Evolutionary conservation across 2,888 invertebrate species (phyloP), one percentile per base, ranked within the genome.

Genomic region (Bombylius major): DNA sequence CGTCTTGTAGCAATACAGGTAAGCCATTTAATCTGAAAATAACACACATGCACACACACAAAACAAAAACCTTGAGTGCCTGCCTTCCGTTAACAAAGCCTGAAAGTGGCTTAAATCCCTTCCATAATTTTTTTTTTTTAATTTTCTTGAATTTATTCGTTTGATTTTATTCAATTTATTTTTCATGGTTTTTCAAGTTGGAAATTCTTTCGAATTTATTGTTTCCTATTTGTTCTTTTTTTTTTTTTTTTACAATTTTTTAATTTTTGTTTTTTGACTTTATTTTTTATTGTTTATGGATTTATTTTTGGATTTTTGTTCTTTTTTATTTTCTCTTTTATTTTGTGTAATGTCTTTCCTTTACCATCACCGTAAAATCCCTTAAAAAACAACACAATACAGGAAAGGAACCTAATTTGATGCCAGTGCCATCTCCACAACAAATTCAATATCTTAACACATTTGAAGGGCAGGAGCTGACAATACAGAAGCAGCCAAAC

Each of bases 391-490:
- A 42, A 56, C 48, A 57, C 75, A 58, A 56, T 49, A 57, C 75
- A 58, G 79, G 79, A 58, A 89, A 89, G 78, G 90, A 90, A 75
- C 88, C 90, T 54, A 93, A 92, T 75, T 79, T 94, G 69, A 90
- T 94, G 88, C 94, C 94, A 61, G 94, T 95, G 66, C 94, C 95
- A 63, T 94, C 94, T 62, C 95, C 95, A 57, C 93, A 94, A 76
- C 94, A 93, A 80, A 93, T 95, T 71, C 92, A 91, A 65, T 95
- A 94, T 79, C 83, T 94, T 69, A 93, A 91, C 79, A 88, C 92
- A 65, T 94, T 95, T 74, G 94, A 95, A 80, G 93, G 93, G 61
- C 94, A 95, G 80, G 95, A 95, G 77, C 77, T 95, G 69, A 94
- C 93, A 65, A 95, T 95, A 76, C 94, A 94, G 71, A 94, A 94